Percentiles rank a stretch among this genome's conserved stretches.
phyloP scores from a whole-genome alignment of 2,113 vertebrate species.

The Hylia prasina region DNA sequence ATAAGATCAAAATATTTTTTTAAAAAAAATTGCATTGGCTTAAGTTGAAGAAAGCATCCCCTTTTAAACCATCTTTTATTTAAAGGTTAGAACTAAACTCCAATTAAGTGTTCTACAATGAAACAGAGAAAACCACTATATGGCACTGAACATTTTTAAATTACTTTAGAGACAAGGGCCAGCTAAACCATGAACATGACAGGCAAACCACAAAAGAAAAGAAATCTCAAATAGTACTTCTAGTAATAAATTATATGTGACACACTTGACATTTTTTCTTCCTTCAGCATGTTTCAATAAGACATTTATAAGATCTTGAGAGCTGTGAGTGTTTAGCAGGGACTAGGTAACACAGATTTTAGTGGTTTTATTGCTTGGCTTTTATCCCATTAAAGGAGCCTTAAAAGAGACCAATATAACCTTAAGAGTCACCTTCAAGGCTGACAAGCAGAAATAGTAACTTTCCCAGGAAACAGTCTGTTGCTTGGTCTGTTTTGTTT shows the following conservation, averaged over 20 bases:
- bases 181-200: not conserved
- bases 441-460: not conserved
- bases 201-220: not conserved
- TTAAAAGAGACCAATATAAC: not conserved
- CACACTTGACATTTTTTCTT: not conserved
- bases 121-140: not conserved
- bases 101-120: not conserved
- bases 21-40: fast-evolving
- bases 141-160: not conserved
- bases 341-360: not conserved
- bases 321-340: not conserved
- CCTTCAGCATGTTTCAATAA: not conserved
- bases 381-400: not conserved
- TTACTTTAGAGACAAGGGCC: not conserved
- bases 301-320: not conserved
- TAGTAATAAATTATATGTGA: not conserved
- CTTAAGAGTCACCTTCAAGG: not conserved
- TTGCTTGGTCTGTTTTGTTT: not conserved
- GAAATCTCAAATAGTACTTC: not conserved
- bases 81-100: not conserved
- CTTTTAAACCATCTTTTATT: not conserved
- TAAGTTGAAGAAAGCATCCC: not conserved
- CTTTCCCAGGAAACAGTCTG: not conserved
- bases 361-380: not conserved
- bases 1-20: not conserved